Evolutionary conservation across 2,888 invertebrate genomes (phyloP).

Genomic region (Melangyna quadrimaculata): DNA sequence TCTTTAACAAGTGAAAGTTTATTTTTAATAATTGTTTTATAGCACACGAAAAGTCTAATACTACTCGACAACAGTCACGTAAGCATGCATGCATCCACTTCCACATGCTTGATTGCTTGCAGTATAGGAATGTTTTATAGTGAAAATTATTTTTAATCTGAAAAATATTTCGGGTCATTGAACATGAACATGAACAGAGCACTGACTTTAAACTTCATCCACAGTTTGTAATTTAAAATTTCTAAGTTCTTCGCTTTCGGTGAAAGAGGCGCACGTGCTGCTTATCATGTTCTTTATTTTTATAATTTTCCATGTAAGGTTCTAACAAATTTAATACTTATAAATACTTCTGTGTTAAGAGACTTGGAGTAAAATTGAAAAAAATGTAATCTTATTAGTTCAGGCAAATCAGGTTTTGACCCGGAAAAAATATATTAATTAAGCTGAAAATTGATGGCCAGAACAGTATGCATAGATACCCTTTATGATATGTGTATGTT

Average conservation of each 20-base stretch:
- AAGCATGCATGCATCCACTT: too few species aligned
- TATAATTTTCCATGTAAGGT: background rate
- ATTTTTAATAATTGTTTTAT: background rate
- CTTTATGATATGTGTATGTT: too few species aligned
- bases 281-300: background rate
- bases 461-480: too few species aligned
- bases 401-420: too few species aligned
- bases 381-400: too few species aligned
- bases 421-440: too few species aligned
- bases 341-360: too few species aligned
- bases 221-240: background rate
- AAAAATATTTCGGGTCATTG: background rate
- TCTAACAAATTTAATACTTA: too few species aligned
- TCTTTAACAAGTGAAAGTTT: conserved; percentile 1
- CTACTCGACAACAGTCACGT: background rate
- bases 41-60: background rate
- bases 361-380: too few species aligned
- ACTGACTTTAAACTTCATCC: background rate
- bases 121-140: background rate
- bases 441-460: too few species aligned
- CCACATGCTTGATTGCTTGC: background rate
- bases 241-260: background rate
- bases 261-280: background rate
- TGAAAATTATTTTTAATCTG: background rate
- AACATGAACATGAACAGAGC: background rate